A percentile compares a stretch with the other conserved stretches of the same genome.
These are phyloP conservation scores for Hymenochirus boettgeri DNA, from an alignment of 2,113 vertebrate genomes.

Conservation along the genomic window DNA sequence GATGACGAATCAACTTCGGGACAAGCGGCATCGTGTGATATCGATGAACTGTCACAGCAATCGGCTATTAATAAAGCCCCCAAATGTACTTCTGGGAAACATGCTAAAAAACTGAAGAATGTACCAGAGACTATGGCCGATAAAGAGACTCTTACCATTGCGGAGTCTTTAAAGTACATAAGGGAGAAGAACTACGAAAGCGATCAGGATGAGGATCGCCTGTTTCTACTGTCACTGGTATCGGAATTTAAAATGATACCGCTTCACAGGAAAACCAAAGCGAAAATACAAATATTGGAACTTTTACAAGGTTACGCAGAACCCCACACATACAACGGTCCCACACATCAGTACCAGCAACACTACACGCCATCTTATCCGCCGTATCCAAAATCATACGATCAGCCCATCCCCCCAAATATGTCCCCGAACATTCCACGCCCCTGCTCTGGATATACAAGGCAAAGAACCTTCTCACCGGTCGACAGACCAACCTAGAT, in stretches of 20 bases:
- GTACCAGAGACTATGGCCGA: background rate
- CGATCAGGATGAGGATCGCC: background rate
- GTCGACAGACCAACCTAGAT: background rate
- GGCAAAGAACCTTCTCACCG: background rate
- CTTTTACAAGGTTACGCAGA: background rate
- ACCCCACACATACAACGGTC: background rate
- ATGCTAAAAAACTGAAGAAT: background rate
- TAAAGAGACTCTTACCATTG: background rate
- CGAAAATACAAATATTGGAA: background rate
- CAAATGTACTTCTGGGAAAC: background rate
- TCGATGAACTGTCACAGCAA: background rate
- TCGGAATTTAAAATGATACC: conserved; percentile 1
- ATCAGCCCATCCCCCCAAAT: background rate
- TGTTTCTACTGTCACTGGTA: background rate
- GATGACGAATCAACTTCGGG: background rate
- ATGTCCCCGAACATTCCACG: background rate
- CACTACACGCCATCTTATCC: background rate
- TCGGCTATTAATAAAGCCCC: background rate
- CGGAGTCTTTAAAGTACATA: background rate
- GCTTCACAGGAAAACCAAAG: background rate
- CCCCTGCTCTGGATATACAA: background rate
- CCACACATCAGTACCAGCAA: background rate
- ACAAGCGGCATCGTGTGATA: background rate
- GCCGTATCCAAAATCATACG: background rate
- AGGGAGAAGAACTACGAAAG: background rate